A percentile compares a stretch with the other conserved stretches of the same genome.
Conservation (phyloP, 2,797 vertebrate genomes). For the Schizopygopsis malacanthus region DNA sequence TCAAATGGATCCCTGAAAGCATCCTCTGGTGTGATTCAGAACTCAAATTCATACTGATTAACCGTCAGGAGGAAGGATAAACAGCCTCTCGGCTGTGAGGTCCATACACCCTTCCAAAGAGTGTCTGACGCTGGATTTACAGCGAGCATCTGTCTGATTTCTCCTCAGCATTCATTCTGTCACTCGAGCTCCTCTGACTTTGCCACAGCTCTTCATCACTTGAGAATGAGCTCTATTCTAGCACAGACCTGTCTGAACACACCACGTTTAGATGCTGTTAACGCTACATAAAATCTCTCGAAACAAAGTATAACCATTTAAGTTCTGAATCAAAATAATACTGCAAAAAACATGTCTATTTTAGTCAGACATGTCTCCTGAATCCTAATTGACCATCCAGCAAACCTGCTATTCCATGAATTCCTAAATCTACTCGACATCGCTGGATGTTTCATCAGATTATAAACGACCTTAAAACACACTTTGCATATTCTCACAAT, state of each 20-base stretch:
- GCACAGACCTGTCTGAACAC: neutral
- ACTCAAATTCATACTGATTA: constrained; percentile 39
- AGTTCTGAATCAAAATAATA: neutral
- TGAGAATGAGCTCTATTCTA: neutral
- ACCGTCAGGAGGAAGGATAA: constrained; percentile 33
- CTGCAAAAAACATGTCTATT: neutral
- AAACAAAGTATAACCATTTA: neutral
- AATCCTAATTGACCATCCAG: neutral
- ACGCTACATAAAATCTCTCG: neutral
- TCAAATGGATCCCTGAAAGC: neutral
- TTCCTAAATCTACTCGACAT: neutral
- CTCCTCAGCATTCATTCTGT: constrained; percentile 1
- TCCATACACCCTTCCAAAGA: constrained; percentile 14
- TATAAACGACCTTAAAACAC: neutral
- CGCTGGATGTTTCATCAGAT: neutral
- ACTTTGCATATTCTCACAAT: neutral
- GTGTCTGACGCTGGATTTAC: constrained; percentile 15
- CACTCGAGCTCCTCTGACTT: neutral
- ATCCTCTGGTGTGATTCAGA: constrained; percentile 17
- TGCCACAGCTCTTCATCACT: constrained; percentile 4
- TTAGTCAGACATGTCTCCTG: neutral
- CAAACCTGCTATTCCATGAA: neutral
- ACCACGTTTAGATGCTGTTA: neutral
- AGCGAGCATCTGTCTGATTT: constrained; percentile 4
- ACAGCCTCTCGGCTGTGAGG: neutral